Conservation (phyloP, 53 echinoderm and acorn worm species). For the Crossaster papposus region DNA sequence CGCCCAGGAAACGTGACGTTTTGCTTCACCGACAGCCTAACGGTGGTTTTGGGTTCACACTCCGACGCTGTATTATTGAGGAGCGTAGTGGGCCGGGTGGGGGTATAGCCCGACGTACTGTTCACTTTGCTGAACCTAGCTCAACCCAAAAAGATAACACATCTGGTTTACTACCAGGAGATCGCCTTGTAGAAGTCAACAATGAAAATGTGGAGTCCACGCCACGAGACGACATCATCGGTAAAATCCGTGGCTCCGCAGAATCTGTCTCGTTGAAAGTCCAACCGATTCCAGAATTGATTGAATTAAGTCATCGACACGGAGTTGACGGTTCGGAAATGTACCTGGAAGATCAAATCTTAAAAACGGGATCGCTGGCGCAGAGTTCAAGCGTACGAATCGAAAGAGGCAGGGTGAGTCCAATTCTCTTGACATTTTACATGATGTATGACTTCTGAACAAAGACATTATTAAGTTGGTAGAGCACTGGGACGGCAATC, state of each 20-base stretch:
- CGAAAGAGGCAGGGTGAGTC: slow-evolving; percentile 68
- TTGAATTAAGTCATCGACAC: slow-evolving; percentile 90
- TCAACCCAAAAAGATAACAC: slow-evolving; percentile 84
- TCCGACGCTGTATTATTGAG: slow-evolving; percentile 86
- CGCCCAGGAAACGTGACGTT: slow-evolving; percentile 85
- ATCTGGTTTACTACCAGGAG: slow-evolving; percentile 90
- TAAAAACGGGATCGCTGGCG: slow-evolving; percentile 88
- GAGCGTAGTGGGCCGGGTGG: slow-evolving; percentile 75
- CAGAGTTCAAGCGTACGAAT: slow-evolving; percentile 84
- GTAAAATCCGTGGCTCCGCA: slow-evolving; percentile 86
- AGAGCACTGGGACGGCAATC: too few relatives aligned
- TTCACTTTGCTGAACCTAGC: slow-evolving; percentile 98
- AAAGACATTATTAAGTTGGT: not conserved
- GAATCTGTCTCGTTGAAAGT: slow-evolving; percentile 87
- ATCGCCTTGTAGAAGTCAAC: slow-evolving; percentile 95
- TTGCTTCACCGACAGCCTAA: slow-evolving; percentile 80
- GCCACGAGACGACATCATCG: slow-evolving; percentile 84
- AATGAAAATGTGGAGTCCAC: slow-evolving; percentile 83
- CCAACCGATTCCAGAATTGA: slow-evolving; percentile 94
- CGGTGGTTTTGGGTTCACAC: slow-evolving; percentile 93
- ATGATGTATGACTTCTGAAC: not conserved
- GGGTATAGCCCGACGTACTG: slow-evolving; percentile 68
- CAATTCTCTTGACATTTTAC: not conserved
- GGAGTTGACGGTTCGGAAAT: slow-evolving; percentile 87
- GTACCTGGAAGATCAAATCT: slow-evolving; percentile 79